These are phyloP conservation scores for Aphis gossypii DNA, from an alignment of 1,140 invertebrate genomes.

Conservation along the genomic window DNA sequence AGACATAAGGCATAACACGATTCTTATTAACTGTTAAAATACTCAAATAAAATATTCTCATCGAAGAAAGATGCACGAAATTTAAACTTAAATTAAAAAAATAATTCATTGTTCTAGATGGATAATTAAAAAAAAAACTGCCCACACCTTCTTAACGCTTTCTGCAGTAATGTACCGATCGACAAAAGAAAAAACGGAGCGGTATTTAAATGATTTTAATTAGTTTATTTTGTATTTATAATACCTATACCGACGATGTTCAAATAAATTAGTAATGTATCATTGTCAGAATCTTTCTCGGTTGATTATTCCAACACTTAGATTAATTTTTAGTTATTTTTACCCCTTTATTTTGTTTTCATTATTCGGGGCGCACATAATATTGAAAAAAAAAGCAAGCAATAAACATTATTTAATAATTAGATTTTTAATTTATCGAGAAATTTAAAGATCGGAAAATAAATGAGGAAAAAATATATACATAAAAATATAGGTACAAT, in stretches of 20 bases:
- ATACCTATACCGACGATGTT: neutral
- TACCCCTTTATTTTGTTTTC: neutral
- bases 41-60: neutral
- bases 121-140: neutral
- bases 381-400: neutral
- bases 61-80: neutral
- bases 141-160: neutral
- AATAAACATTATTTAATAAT: slow-evolving; percentile 27
- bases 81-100: slow-evolving; percentile 5
- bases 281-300: neutral
- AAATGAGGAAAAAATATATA: neutral
- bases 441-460: neutral
- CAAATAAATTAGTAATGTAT: slow-evolving; percentile 18
- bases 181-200: neutral
- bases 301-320: neutral
- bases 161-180: neutral
- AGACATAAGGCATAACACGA: neutral
- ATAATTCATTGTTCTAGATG: neutral
- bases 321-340: slow-evolving; percentile 11
- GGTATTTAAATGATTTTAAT: slow-evolving; percentile 3
- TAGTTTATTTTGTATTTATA: slow-evolving; percentile 2
- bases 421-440: neutral
- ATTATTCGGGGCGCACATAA: neutral
- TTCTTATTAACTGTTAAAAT: neutral
- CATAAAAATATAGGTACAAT: neutral